Evolutionary conservation across 2,888 invertebrate species (phyloP).

Genomic region (Heliconius aoede): DNA sequence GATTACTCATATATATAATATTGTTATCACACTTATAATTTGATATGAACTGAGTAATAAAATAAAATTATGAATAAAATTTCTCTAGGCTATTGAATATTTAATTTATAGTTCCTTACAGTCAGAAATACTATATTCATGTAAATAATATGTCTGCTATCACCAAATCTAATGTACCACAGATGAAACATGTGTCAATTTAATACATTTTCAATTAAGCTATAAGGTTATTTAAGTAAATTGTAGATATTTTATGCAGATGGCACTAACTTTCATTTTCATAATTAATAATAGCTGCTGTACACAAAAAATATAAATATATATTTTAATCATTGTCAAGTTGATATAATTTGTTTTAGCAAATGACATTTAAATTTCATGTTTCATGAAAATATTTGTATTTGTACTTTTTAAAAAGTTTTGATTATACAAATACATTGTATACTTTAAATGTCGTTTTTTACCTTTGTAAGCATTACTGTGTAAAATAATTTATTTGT

Average conservation of each 20-base stretch:
- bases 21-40: conserved; percentile 7
- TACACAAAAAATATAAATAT: not conserved
- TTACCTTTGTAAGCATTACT: not conserved
- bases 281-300: not conserved
- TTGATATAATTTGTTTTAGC: not conserved
- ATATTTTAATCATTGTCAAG: not conserved
- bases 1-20: not conserved
- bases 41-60: not conserved
- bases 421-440: too few relatives aligned
- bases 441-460: not conserved
- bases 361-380: not conserved
- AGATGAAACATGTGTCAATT: not conserved
- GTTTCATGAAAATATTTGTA: not conserved
- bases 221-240: too few relatives aligned
- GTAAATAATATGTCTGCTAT: not conserved
- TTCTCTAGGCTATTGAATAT: not conserved
- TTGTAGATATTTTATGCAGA: too few relatives aligned
- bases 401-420: too few relatives aligned
- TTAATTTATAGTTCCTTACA: not conserved
- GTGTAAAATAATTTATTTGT: not conserved
- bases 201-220: not conserved
- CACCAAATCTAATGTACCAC: not conserved
- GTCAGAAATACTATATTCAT: not conserved
- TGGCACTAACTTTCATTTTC: conserved; percentile 3
- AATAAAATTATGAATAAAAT: not conserved